phyloP scores from a whole-genome alignment of 2,113 vertebrate species.

The Apteryx owenii region DNA sequence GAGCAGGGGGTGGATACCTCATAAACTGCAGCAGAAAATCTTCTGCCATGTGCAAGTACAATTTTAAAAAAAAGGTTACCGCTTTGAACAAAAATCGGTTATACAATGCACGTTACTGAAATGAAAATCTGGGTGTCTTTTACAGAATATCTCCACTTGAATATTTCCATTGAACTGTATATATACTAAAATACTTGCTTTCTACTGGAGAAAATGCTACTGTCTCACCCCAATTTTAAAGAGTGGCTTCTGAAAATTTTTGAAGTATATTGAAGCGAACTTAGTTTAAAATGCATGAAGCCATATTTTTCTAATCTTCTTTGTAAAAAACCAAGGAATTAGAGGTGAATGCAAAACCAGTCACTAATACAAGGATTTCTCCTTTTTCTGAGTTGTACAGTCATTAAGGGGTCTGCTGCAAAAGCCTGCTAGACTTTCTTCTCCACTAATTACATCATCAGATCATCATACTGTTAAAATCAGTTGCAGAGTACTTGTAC shows the following conservation, averaged over 20 bases:
- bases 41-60: accelerated
- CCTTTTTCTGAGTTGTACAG: conserved; percentile 65
- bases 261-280: not conserved
- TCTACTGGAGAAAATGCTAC: not conserved
- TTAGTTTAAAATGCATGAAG: not conserved
- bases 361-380: conserved; percentile 10
- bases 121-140: not conserved
- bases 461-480: conserved; percentile 86
- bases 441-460: conserved; percentile 94
- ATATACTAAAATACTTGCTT: accelerated
- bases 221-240: not conserved
- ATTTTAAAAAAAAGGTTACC: not conserved
- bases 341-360: not conserved
- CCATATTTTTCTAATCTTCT: not conserved
- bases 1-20: not conserved
- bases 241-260: not conserved
- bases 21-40: accelerated
- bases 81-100: not conserved
- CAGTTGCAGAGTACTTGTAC: conserved; percentile 83
- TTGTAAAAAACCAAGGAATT: not conserved
- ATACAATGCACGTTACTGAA: not conserved
- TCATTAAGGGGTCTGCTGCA: conserved; percentile 84
- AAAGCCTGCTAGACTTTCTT: conserved; percentile 85
- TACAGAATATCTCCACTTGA: not conserved
- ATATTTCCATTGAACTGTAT: not conserved